These are phyloP conservation scores for Kryptopterus vitreolus DNA, from an alignment of 2,797 vertebrate species.

Conservation along the genomic window DNA sequence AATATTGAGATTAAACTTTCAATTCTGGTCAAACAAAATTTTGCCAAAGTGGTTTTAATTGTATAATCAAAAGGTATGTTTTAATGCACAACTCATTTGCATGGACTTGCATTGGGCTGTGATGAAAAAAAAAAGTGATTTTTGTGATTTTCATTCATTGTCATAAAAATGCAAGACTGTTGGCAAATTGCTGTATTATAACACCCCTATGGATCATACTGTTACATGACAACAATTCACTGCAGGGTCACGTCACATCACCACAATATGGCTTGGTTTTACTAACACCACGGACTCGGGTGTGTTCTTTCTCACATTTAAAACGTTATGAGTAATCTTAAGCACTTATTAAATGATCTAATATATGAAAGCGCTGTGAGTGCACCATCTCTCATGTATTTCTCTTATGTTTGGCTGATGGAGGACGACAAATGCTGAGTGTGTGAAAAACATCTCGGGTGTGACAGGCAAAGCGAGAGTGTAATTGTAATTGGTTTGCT, in stretches of 20 bases:
- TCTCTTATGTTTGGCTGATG: constrained; percentile 64
- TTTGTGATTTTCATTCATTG: background rate
- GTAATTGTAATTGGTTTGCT: constrained; percentile 73
- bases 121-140: background rate
- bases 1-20: background rate
- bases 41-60: background rate
- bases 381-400: constrained; percentile 50
- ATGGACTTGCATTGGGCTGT: background rate
- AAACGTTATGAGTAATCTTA: background rate
- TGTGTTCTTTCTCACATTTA: background rate
- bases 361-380: constrained; percentile 19
- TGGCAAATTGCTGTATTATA: background rate
- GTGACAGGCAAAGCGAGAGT: constrained; percentile 62
- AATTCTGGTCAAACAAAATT: background rate
- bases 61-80: background rate
- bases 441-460: constrained; percentile 63
- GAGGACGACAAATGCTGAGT: constrained; percentile 68
- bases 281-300: background rate
- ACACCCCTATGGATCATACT: no score
- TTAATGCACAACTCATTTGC: background rate
- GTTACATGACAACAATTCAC: background rate
- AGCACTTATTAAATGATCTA: background rate
- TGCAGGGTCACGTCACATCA: background rate
- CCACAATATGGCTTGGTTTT: background rate
- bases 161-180: background rate